phyloP scores from a whole-genome alignment of 2,797 vertebrate genomes.

The Alauda arvensis region DNA sequence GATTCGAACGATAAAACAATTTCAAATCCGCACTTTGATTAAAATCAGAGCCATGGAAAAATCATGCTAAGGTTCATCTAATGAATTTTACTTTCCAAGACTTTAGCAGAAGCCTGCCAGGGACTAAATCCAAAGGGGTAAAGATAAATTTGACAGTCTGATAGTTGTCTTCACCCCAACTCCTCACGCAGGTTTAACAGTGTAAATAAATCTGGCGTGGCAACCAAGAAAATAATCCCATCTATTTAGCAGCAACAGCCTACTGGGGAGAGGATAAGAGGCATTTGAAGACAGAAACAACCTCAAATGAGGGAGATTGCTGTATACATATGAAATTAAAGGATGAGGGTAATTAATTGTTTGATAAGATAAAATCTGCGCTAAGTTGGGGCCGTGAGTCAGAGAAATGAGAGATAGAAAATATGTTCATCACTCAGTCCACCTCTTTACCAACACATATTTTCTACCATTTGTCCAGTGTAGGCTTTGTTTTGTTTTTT shows the following conservation, averaged over 20 bases:
- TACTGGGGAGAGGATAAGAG: conserved; percentile 37
- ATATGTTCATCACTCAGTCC: conserved; percentile 39
- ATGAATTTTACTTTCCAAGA: conserved; percentile 39
- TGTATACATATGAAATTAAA: conserved; percentile 27
- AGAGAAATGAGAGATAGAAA: conserved; percentile 37
- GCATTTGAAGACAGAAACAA: conserved; percentile 27
- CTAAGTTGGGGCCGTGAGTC: conserved; percentile 43
- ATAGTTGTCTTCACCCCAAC: neutral
- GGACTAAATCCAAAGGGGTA: conserved; percentile 5
- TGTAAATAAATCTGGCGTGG: conserved; percentile 11
- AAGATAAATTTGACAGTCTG: neutral
- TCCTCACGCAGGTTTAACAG: conserved; percentile 1
- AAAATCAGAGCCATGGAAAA: conserved; percentile 56
- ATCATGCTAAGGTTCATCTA: conserved; percentile 36
- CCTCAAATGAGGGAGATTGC: neutral
- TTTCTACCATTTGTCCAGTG: conserved; percentile 58
- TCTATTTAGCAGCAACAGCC: conserved; percentile 34
- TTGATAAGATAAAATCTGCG: conserved; percentile 35
- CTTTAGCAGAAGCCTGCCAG: neutral
- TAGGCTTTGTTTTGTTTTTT: conserved; percentile 51
- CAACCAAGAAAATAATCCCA: conserved; percentile 54
- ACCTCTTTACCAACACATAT: conserved; percentile 45
- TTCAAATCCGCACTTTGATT: conserved; percentile 55
- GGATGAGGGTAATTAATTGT: conserved; percentile 52
- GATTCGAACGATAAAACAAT: conserved; percentile 55